Evolutionary conservation across 2,888 invertebrate genomes (phyloP).

Genomic region (Cylindroiulus punctatus): DNA sequence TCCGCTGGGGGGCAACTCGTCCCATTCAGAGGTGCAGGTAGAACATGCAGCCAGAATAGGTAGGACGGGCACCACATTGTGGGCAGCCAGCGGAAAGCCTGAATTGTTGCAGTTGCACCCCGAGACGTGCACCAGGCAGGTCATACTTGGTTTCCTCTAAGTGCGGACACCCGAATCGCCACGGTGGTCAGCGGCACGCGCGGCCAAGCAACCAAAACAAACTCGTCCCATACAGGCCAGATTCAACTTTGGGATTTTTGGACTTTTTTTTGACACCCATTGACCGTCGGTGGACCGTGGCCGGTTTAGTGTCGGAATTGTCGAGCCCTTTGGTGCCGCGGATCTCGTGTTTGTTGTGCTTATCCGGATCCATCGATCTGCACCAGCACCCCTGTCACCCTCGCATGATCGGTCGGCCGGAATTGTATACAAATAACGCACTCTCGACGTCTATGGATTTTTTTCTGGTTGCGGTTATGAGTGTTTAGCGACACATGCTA

Average conservation of each 20-base stretch:
- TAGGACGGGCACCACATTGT: neutral
- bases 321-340: neutral
- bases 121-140: conserved; percentile 38
- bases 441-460: neutral
- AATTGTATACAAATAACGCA: neutral
- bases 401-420: neutral
- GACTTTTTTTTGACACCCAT: neutral
- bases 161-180: conserved; percentile 37
- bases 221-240: neutral
- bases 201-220: conserved; percentile 26
- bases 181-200: conserved; percentile 38
- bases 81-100: conserved; percentile 17
- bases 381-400: neutral
- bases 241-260: neutral
- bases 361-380: conserved; percentile 38
- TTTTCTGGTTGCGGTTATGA: neutral
- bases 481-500: neutral
- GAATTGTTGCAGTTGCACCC: conserved; percentile 38
- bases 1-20: neutral
- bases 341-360: conserved; percentile 14
- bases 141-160: conserved; percentile 22
- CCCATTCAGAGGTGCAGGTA: neutral
- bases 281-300: conserved; percentile 25
- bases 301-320: neutral
- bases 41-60: neutral